Percentiles rank a stretch among this genome's conserved stretches.
Evolutionary conservation across 92 coral and sea anemone species (phyloP).

Genomic region (Meandrina meandrites): DNA sequence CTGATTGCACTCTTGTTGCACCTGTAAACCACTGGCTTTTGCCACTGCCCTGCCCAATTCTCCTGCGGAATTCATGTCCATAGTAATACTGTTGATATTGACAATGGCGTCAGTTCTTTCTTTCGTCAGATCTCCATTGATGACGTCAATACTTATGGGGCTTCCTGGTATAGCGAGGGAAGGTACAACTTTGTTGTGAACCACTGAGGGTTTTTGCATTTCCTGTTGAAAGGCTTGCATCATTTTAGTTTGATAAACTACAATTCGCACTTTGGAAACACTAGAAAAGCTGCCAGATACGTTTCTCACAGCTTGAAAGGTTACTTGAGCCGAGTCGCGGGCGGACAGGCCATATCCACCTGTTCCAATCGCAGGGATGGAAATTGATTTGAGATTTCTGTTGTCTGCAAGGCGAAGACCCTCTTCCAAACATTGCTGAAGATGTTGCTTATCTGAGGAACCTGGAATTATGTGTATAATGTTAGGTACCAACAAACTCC

Average conservation of each 20-base stretch:
- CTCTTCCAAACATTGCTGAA: conserved; percentile 27
- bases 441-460: background rate
- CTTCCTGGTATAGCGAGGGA: background rate
- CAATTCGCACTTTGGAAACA: conserved; percentile 50
- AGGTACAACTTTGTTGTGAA: background rate
- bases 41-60: conserved; percentile 59
- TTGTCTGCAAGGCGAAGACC: no score
- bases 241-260: conserved; percentile 61
- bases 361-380: conserved; percentile 36
- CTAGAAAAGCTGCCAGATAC: conserved; percentile 27
- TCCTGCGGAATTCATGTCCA: conserved; percentile 61
- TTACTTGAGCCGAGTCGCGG: conserved; percentile 53
- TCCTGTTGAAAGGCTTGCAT: conserved; percentile 53
- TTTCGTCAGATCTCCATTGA: conserved; percentile 14
- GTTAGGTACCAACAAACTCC: background rate
- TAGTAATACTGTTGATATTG: conserved; percentile 32
- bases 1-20: conserved; percentile 51
- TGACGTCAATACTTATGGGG: background rate
- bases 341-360: conserved; percentile 49
- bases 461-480: conserved; percentile 31
- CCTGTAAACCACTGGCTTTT: conserved; percentile 27
- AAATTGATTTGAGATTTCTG: no score
- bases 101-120: conserved; percentile 30
- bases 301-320: conserved; percentile 54
- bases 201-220: conserved; percentile 19